Evolutionary conservation across 2,888 invertebrate genomes (phyloP).

Genomic region (Andrena praecox): DNA sequence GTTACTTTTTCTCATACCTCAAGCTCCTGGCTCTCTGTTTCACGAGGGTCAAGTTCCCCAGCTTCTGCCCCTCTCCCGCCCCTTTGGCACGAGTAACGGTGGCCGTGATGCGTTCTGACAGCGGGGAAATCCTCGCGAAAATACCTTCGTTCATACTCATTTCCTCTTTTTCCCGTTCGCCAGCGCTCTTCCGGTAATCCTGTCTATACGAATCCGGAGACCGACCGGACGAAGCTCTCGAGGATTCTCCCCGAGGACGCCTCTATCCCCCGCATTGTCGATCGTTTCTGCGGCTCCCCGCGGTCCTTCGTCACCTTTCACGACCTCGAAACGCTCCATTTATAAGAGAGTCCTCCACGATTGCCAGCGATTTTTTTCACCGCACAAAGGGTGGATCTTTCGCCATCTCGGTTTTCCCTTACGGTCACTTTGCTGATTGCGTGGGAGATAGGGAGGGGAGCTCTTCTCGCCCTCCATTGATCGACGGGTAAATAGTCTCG

Average conservation of each 20-base stretch:
- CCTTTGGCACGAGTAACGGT: conserved; percentile 39
- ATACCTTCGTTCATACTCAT: conserved; percentile 68
- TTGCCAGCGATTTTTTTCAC: conserved; percentile 56
- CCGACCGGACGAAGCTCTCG: conserved; percentile 39
- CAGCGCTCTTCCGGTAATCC: conserved; percentile 59
- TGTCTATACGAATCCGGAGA: conserved; percentile 60
- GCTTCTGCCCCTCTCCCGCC: background rate
- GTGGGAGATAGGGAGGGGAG: background rate
- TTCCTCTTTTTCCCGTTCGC: conserved; percentile 52
- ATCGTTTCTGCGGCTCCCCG: conserved; percentile 65
- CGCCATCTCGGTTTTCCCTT: conserved; percentile 31
- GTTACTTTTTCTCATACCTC: background rate
- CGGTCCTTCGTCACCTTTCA: conserved; percentile 67
- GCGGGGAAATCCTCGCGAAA: conserved; percentile 69
- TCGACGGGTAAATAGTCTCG: conserved; percentile 14
- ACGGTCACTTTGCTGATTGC: conserved; percentile 51
- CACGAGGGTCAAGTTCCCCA: conserved; percentile 49
- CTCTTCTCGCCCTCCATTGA: background rate
- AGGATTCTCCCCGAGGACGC: conserved; percentile 53
- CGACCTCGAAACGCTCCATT: conserved; percentile 64
- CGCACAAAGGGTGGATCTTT: conserved; percentile 49
- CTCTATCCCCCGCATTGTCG: conserved; percentile 64
- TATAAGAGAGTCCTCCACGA: conserved; percentile 58
- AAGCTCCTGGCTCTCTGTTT: conserved; percentile 13
- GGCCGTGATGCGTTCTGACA: conserved; percentile 65